These are phyloP conservation scores for Pelosia muscerda DNA, from an alignment of 2,888 invertebrate species.

Conservation along the genomic window DNA sequence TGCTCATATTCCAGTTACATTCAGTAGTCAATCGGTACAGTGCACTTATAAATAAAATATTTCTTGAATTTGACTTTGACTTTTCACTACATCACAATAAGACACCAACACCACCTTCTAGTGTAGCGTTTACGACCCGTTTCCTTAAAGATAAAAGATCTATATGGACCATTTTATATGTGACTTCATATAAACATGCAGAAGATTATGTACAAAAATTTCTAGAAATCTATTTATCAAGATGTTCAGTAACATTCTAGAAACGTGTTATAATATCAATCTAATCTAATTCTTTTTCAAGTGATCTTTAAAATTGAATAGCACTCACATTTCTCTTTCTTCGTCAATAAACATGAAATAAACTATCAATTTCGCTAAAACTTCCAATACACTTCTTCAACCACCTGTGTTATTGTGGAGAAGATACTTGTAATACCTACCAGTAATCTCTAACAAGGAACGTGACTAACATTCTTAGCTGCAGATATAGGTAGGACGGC, in stretches of 20 bases:
- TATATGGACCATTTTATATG: neutral
- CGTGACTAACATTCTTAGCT: slow-evolving; percentile 1
- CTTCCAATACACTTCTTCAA: neutral
- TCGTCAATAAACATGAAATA: neutral
- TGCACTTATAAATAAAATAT: neutral
- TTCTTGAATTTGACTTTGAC: too few relatives aligned
- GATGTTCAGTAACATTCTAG: neutral
- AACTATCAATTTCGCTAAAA: neutral
- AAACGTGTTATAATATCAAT: neutral
- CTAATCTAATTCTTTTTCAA: neutral
- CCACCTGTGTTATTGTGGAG: neutral
- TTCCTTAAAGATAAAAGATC: neutral
- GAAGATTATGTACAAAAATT: neutral
- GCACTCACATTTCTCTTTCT: neutral
- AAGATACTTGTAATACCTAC: neutral
- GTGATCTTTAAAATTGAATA: neutral
- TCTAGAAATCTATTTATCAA: neutral
- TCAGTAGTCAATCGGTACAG: neutral
- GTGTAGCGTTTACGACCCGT: too few relatives aligned
- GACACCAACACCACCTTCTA: neutral
- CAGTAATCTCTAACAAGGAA: slow-evolving; percentile 8
- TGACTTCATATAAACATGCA: neutral
- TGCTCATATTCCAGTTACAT: neutral
- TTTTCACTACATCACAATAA: neutral
- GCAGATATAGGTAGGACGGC: neutral